Conservation (phyloP, 2,113 vertebrate genomes). For the Thinocorus orbignyianus region DNA sequence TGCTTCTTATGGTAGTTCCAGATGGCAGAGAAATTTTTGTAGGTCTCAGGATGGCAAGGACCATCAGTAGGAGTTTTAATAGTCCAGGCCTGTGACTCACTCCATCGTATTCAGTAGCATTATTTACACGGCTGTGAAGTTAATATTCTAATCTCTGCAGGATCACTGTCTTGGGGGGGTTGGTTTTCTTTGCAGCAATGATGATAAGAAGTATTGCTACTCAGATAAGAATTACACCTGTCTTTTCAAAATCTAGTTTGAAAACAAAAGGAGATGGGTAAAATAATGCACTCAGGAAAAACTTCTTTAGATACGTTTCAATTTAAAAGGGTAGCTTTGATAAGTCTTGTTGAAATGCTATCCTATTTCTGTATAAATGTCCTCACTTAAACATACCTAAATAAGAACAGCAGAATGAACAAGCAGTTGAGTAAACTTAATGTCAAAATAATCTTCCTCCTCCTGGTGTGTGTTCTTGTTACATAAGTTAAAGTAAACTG, state of each 20-base stretch:
- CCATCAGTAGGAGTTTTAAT: background rate
- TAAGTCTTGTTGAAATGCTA: background rate
- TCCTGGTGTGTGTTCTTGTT: background rate
- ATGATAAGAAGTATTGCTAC: background rate
- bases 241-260: background rate
- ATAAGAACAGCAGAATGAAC: background rate
- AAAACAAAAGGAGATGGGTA: background rate
- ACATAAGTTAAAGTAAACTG: background rate
- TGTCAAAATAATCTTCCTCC: constrained; percentile 39
- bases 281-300: constrained; percentile 26
- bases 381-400: background rate
- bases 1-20: background rate
- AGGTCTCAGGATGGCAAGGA: background rate
- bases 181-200: background rate
- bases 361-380: background rate
- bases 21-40: background rate
- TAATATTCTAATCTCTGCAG: constrained; percentile 28
- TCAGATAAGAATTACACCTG: constrained; percentile 21
- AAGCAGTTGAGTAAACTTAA: background rate
- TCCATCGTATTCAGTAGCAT: constrained; percentile 17
- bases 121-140: constrained; percentile 6
- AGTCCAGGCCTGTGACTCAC: constrained; percentile 2
- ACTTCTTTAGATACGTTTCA: background rate
- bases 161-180: constrained; percentile 32
- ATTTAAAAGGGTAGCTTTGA: background rate